Base-by-base conservation (phyloP, 2,797 vertebrate genomes). In the Clangula hyemalis region DNA sequence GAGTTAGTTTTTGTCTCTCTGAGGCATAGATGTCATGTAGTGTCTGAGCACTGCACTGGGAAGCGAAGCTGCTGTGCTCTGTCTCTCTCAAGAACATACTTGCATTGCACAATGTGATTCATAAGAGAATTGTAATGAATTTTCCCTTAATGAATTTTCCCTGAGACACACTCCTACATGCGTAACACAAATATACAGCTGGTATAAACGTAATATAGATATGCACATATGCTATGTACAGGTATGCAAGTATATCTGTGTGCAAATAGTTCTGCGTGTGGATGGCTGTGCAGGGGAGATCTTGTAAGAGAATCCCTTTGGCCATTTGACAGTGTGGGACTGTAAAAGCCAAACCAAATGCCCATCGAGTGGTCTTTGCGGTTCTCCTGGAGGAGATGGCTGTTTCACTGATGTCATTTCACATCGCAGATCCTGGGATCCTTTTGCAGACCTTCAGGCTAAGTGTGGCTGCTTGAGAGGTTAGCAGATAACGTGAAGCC, bases 161-260 rank as follows among this genome's bases (percentile, higher is more conserved):
- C 28, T 13, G 32, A 68, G 84, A 10, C 3, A 10, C 3, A 3
- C 77, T 36, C 83, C 86, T 65, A 5, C 2, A 0, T 24, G 25
- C 19, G 4, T 43, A 34, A 27, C 28, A 6, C 3, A 10, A 3
- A 68, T 41, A 5, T 4, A 34, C 8, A 39, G 2, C 11, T 6
- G 36, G 11, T 5, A 4, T 34, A 5, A 20, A 2, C 78, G 49
- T 47, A 22, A n/a, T 45, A 27, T 25, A 4, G 2, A 7, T 11
- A 22, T 0, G 1, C 34, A 8, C 32, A 21, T 18, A 4, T 19
- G 60, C 1, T 75, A 0, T 39, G 0, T 49, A 6, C 14, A 43
- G 57, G 13, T 34, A 69, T 84, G 30, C 73, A 71, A 53, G n/a
- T 43, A 3, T 38, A 10, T 17, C 41, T 8, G 0, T 38, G 5